These are phyloP conservation scores for Hydropotes inermis DNA, from an alignment of 2,113 vertebrate genomes.

Conservation along the genomic window DNA sequence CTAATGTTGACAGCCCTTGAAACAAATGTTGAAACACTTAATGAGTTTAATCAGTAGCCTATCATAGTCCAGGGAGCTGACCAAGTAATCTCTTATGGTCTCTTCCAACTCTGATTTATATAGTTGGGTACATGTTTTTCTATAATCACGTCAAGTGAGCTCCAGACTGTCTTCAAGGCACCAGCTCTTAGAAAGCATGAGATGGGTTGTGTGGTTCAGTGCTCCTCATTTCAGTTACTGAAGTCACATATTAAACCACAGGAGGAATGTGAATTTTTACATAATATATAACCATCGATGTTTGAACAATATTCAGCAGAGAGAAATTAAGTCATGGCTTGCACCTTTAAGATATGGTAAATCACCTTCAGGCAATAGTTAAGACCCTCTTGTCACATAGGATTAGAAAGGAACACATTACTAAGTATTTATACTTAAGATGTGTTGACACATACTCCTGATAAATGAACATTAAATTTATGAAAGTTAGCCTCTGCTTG, in stretches of 20 bases:
- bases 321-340: not conserved
- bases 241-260: not conserved
- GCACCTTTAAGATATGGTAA: not conserved
- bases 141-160: not conserved
- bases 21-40: not conserved
- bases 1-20: not conserved
- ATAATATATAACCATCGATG: not conserved
- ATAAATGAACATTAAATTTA: conserved; percentile 58
- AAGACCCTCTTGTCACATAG: not conserved
- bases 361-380: not conserved
- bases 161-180: not conserved
- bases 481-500: conserved; percentile 42
- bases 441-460: conserved; percentile 46
- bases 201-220: not conserved
- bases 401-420: conserved; percentile 49
- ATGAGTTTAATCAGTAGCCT: not conserved
- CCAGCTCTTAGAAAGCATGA: not conserved
- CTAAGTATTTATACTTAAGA: conserved; percentile 56
- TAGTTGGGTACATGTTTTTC: not conserved
- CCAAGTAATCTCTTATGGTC: not conserved
- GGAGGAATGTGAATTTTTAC: not conserved
- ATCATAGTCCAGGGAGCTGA: not conserved
- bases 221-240: not conserved
- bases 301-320: not conserved
- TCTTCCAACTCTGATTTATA: not conserved